Evolutionary conservation across 2,888 invertebrate genomes (phyloP), one percentile per base, ranked within the genome.

Genomic region (Chrysomela aeneicollis): DNA sequence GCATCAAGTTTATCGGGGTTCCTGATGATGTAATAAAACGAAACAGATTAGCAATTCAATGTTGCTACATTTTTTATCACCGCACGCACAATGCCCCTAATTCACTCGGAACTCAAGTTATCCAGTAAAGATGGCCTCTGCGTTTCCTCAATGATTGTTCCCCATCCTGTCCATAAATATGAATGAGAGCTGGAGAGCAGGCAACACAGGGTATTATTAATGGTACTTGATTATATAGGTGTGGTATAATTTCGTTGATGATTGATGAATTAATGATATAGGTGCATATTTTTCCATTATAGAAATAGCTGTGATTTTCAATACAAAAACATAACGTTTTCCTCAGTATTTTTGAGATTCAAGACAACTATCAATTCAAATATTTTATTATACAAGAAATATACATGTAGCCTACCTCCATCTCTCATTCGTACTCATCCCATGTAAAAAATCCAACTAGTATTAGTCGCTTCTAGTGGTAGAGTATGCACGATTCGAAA

Each of bases 401-500:
- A 5, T 26, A 6, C 6, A 6, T 26, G 26, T 26, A 5, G 3
- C 15, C 15, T 3, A 42, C 12, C 42, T 15, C 42, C 42, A 42
- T 4, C 15, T 42, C 42, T 42, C 42, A 42, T 3, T 15, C 15
- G 15, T n/a, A n/a, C n/a, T n/a, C 42, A 2, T 4, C n/a, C 15
- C 4, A 42, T 42, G 42, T 42, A 42, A 8, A 42, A 51, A 42
- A 35, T 26, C 42, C 15, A 15, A 15, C 4, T 42, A 42, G 42
- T 15, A 10, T 15, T 71, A 71, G 71, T 66, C 61, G 71, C 71
- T 78, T 78, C 73, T 81, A 80, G 79, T 80, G 77, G 77, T 79
- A 79, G 79, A 78, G 78, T 63, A 72, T 80, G 81, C 80, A 81
- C 79, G 80, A 77, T 77, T 78, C 76, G 79, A 78, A 79, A 67